Evolutionary conservation across 2,888 invertebrate genomes (phyloP), one percentile per base, ranked within the genome.

Genomic region (Crossocerus cetratus): DNA sequence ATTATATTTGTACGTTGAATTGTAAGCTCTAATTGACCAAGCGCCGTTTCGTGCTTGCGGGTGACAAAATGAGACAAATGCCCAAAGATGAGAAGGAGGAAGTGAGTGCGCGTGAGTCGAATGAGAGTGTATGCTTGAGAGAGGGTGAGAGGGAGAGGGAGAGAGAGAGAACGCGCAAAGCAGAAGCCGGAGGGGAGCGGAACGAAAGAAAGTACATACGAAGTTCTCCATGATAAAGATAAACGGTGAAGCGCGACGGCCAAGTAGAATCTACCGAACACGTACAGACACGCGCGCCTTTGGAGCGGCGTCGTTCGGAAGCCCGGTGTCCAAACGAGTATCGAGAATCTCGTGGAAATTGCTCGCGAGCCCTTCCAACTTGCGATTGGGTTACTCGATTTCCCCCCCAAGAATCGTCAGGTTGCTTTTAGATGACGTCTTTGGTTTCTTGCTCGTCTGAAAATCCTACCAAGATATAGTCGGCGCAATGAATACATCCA

Each of bases 1-100:
- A 80, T 90, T 89, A 88, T 86, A 89, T 89, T 90, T 90, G 89
- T 90, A 90, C 89, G 89, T 90, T 89, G 85, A 89, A 89, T 89
- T 89, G 84, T 89, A 89, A 87, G 87, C 86, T 87, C 84, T 86
- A 88, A 87, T 84, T 84, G 87, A 89, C 86, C 79, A 81, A 81
- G 77, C 78, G 70, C 70, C 62, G 72, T 79, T 81, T 69, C 81
- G 80, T 82, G 82, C 84, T 86, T 85, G 82, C 71, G 78, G 78
- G 72, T 76, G 63, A 72, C 62, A 71, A 78, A 49, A 49, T 49
- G 49, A 13, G 14, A 49, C 49, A 49, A 49, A 16, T 49, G 16
- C 49, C 49, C 49, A 49, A 49, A 49, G 16, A 49, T 0, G 78
- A 72, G 65, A n/a, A 59, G 60, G 49, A 22, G 49, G 45, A 45